Base-by-base conservation (phyloP, 53 echinoderm and acorn worm species). In the Echinometra lucunter region DNA sequence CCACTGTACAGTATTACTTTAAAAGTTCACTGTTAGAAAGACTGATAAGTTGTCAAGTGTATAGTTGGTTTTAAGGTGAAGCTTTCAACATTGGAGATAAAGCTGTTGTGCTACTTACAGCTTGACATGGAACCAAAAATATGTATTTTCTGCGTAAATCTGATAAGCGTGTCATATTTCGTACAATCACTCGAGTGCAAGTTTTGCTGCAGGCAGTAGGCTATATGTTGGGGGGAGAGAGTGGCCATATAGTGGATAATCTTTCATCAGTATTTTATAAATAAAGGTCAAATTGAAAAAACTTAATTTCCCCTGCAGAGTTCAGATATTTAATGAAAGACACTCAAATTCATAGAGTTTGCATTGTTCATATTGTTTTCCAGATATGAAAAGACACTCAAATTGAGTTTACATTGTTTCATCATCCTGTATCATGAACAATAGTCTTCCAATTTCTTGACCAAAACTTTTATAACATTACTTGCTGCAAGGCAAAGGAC, bases 161-260 rank as follows among this genome's bases (percentile, higher is more conserved):
- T 85, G 85, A 85, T 85, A 85, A 85, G 49, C 45, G 45, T 28
- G 49, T 85, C 53, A 49, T 85, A 85, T 85, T 85, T 47, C 85
- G 4, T 47, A n/a, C 30, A 85, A 85, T 85, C 85, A 85, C 85
- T 85, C 85, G n/a, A 85, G 85, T 85, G 85, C 25, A 85, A 49
- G 45, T 85, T 85, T 85, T n/a, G 85, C 85, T n/a, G 47, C 28
- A 85, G 85, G 85, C 49, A 30, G 28, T 49, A 16, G 49, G 47
- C 11, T 85, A 85, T 85, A n/a, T 53, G 37, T 47, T 13, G n/a
- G 2, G 44, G 23, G 44, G 21, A 28, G 21, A 81, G 44, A 81
- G 81, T 49, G n/a, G 53, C 85, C 11, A 49, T 28, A 12, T 10
- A 10, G n/a, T n/a, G 49, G 45, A 85, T 53, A 85, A 49, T 85